These are phyloP conservation scores for Leucoraja erinaceus DNA, from an alignment of 2,113 vertebrate genomes.

Conservation along the genomic window DNA sequence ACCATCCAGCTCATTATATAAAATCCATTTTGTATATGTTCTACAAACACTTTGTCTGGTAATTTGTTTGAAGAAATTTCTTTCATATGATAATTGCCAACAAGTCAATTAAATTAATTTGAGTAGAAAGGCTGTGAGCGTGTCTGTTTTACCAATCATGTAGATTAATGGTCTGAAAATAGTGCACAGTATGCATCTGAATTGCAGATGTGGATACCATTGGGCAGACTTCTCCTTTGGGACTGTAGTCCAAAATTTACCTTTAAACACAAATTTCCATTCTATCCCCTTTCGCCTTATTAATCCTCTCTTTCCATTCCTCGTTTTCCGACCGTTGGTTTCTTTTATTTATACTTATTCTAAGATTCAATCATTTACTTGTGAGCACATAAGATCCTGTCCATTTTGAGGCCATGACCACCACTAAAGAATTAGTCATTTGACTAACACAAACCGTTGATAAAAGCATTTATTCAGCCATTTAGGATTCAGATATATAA, in stretches of 20 bases:
- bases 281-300: not conserved
- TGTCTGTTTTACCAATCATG: not conserved
- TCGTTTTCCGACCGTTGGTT: not conserved
- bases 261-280: not conserved
- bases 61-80: not conserved
- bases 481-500: not conserved
- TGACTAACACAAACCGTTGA: not conserved
- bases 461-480: not conserved
- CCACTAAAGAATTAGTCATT: no score
- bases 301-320: not conserved
- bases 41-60: not conserved
- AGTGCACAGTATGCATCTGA: not conserved
- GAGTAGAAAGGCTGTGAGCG: not conserved
- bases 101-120: not conserved
- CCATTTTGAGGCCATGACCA: not conserved
- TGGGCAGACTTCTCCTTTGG: no score
- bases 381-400: not conserved
- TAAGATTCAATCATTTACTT: not conserved
- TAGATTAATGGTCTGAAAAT: not conserved
- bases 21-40: not conserved
- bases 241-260: not conserved
- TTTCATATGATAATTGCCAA: not conserved
- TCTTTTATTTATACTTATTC: not conserved
- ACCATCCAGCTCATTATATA: not conserved
- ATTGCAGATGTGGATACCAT: not conserved